A percentile compares a stretch with the other conserved stretches of the same genome.
Conservation (phyloP, 2,113 vertebrate genomes). For the Antigone vipio region DNA sequence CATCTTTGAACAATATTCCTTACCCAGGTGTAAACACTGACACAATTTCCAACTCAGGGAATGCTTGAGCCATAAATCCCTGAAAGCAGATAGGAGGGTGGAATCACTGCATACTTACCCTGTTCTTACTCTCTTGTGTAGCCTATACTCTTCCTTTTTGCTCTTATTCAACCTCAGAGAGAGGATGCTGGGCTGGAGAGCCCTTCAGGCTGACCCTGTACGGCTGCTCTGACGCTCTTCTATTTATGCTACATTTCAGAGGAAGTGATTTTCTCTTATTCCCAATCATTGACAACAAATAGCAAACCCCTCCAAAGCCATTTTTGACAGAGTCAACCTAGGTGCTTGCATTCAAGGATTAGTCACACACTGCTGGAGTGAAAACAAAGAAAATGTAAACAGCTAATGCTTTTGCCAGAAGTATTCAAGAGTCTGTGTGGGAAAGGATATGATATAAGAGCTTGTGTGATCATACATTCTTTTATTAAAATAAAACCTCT, state of each 20-base stretch:
- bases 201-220: neutral
- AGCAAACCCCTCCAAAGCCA: neutral
- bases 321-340: neutral
- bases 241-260: neutral
- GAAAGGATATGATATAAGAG: constrained; percentile 42
- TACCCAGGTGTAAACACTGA: neutral
- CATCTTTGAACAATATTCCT: neutral
- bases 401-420: constrained; percentile 23
- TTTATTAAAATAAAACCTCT: constrained; percentile 52
- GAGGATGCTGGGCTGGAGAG: neutral
- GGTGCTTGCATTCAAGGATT: constrained; percentile 10
- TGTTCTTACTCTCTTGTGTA: neutral
- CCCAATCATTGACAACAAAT: neutral
- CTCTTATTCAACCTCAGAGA: neutral
- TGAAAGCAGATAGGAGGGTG: neutral
- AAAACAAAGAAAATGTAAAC: constrained; percentile 55
- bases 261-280: neutral
- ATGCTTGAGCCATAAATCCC: neutral
- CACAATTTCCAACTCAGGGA: neutral
- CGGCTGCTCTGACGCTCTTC: neutral
- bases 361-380: constrained; percentile 16
- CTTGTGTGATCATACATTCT: constrained; percentile 29
- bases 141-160: neutral
- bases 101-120: neutral
- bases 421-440: constrained; percentile 34